Conservation (phyloP, 2,113 vertebrate species). For the Myotis lucifugus region DNA sequence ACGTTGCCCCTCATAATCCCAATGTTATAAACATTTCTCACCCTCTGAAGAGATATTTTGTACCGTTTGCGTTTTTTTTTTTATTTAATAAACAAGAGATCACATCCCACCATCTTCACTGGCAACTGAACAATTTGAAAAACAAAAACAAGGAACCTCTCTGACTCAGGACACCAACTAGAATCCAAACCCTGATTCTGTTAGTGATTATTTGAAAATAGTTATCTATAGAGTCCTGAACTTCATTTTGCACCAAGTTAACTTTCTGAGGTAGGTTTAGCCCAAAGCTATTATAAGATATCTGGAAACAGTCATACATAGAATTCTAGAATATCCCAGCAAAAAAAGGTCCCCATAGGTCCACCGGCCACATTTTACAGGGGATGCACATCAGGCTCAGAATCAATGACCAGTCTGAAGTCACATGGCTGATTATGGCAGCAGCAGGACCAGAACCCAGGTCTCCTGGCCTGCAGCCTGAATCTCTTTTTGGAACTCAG, state of each 20-base stretch:
- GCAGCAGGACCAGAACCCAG: background rate
- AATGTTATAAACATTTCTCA: background rate
- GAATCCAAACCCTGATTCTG: background rate
- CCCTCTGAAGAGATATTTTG: background rate
- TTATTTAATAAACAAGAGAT: background rate
- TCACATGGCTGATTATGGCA: background rate
- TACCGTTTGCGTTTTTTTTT: background rate
- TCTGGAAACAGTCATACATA: background rate
- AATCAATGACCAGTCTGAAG: background rate
- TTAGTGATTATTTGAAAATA: background rate
- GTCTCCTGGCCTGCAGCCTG: background rate
- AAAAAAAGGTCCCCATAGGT: background rate
- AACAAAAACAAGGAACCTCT: background rate
- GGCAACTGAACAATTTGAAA: background rate
- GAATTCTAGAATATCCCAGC: background rate
- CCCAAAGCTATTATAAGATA: background rate
- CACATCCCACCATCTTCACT: background rate
- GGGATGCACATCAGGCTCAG: background rate
- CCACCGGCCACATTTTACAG: background rate
- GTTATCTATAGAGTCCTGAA: background rate
- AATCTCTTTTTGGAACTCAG: background rate
- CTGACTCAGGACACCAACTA: too few relatives aligned
- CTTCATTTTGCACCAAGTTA: background rate
- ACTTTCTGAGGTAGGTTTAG: slow-evolving; percentile 6
- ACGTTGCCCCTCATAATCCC: background rate